Evolutionary conservation across 2,797 vertebrate species (phyloP), one percentile per base, ranked within the genome.

Genomic region (Chromobotia macracanthus): DNA sequence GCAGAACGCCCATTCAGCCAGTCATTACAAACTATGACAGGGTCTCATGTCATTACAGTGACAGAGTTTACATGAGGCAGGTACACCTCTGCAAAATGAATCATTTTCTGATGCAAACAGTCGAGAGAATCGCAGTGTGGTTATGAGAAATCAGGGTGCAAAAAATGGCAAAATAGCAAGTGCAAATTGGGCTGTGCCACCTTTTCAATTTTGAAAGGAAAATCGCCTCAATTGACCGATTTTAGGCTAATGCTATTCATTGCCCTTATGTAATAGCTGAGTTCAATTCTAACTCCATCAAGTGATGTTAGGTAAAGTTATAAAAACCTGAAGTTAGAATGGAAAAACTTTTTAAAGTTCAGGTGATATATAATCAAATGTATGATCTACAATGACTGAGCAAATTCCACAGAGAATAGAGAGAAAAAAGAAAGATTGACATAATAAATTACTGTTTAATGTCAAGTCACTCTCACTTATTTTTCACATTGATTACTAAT

Each of bases 391-490:
- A 55, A 48, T 61, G 28, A 16, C 58, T 64, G 19, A 4, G 48
- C 5, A 71, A 53, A 73, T 55, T 73, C 18, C 66, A 78, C 51
- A 67, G 21, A 19, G 50, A 48, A 60, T 5, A 10, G 19, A 15
- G 41, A 13, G 21, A 50, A 23, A 63, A 38, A 44, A 38, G 35
- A 38, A 10, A 28, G 4, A 80, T 65, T 58, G 66, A 60, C 41
- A 10, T 71, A n/a, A 46, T 18, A 56, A 72, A 65, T 56, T 53
- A n/a, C 18, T 72, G 48, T 83, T 82, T 78, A 84, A 82, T 78
- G 73, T 84, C 77, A 80, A 69, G n/a, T 13, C 41, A 70, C 12
- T 63, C 19, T 13, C 11, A 12, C 28, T 66, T 55, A 66, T 23
- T 50, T 65, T 75, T 67, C 1, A n/a, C 25, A 63, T 76, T 68